Percentiles rank a stretch among this genome's conserved stretches.
These are phyloP conservation scores for Zootoca vivipara DNA, from an alignment of 2,113 vertebrate species.

Conservation along the genomic window DNA sequence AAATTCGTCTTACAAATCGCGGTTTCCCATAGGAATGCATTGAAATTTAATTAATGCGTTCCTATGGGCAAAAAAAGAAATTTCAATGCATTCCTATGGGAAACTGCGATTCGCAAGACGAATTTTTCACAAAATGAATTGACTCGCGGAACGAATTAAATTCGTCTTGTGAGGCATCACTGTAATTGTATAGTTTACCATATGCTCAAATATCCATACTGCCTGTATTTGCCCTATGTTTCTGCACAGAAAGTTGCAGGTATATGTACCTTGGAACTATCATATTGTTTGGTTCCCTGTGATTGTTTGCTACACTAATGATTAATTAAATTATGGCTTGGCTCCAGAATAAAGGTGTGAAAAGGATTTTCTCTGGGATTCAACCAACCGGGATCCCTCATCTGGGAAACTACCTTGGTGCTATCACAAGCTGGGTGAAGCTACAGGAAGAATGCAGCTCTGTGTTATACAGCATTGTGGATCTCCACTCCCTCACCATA, in stretches of 20 bases:
- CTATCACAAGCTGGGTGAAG: slow-evolving; percentile 90
- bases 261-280: background rate
- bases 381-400: slow-evolving; percentile 93
- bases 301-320: slow-evolving; percentile 6
- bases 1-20: no score
- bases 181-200: no score
- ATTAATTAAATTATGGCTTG: slow-evolving; percentile 30
- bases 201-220: background rate
- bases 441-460: slow-evolving; percentile 82
- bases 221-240: background rate
- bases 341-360: slow-evolving; percentile 56
- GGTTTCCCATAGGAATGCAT: no score
- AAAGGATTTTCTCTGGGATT: slow-evolving; percentile 92
- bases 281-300: no score
- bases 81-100: no score
- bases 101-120: no score
- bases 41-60: no score
- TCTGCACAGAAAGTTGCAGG: background rate
- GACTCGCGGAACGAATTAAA: no score
- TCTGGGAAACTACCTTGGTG: slow-evolving; percentile 96
- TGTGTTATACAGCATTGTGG: slow-evolving; percentile 91
- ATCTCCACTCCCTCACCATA: slow-evolving; percentile 92
- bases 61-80: no score
- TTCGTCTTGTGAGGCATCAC: no score
- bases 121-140: no score